These are phyloP conservation scores for Ondatra zibethicus DNA, from an alignment of 2,113 vertebrate species.

Conservation along the genomic window DNA sequence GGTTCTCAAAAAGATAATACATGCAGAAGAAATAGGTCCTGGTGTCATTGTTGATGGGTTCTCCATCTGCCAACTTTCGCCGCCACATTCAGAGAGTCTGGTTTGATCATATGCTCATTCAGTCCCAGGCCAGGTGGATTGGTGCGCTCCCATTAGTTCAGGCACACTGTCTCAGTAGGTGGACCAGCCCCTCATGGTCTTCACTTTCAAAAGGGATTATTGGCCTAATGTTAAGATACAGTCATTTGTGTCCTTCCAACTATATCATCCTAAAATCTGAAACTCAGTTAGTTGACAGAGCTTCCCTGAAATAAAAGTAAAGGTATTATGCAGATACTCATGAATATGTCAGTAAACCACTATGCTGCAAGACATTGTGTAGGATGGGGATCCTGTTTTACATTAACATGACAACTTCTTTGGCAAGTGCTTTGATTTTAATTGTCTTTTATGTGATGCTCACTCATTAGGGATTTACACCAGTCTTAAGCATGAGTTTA, in stretches of 20 bases:
- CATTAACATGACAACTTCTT: not conserved
- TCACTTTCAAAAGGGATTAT: rapidly evolving
- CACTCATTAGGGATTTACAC: not conserved
- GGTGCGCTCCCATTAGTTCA: too few relatives aligned
- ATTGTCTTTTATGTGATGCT: not conserved
- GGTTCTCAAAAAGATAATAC: too few relatives aligned
- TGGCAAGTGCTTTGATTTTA: not conserved
- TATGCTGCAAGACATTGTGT: not conserved
- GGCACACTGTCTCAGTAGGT: too few relatives aligned
- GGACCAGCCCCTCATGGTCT: too few relatives aligned
- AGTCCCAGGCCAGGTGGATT: too few relatives aligned
- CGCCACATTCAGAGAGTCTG: too few relatives aligned
- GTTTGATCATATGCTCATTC: too few relatives aligned
- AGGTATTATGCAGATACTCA: not conserved
- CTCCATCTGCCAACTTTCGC: too few relatives aligned
- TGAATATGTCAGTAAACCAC: not conserved
- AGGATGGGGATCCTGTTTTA: not conserved
- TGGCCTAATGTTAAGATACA: not conserved
- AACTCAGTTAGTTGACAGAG: not conserved
- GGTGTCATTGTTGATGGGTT: too few relatives aligned
- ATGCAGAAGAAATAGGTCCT: too few relatives aligned
- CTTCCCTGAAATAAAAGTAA: not conserved
- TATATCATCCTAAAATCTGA: not conserved
- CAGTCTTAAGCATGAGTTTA: not conserved
- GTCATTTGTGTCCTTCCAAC: rapidly evolving